Evolutionary conservation across 2,888 invertebrate genomes (phyloP).

Genomic region (Mimachlamys varia): DNA sequence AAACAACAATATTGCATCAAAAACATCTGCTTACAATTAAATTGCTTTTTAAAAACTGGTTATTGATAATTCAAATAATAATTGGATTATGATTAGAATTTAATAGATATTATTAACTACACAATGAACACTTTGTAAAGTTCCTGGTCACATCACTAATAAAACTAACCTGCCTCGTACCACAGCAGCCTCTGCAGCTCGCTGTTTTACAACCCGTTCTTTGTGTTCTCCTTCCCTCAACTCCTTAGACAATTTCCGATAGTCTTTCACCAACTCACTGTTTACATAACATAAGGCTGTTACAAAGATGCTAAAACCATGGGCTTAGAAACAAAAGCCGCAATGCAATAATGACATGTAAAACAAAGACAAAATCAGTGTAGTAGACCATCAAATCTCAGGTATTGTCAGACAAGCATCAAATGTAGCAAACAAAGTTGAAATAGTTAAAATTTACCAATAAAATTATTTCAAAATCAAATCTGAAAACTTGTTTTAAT

Average conservation of each 20-base stretch:
- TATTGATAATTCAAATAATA: too few species aligned
- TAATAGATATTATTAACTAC: too few species aligned
- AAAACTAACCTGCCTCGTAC: slow-evolving; percentile 68
- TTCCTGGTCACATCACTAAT: background rate
- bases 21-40: background rate
- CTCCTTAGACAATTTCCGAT: slow-evolving; percentile 68
- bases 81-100: too few species aligned
- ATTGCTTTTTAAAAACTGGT: too few species aligned
- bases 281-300: background rate
- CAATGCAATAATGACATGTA: too few species aligned
- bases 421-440: background rate
- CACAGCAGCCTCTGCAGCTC: slow-evolving; percentile 61
- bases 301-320: background rate
- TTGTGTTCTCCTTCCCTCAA: slow-evolving; percentile 71
- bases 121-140: too few species aligned
- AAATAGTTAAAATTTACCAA: too few species aligned
- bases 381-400: too few species aligned
- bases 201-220: slow-evolving; percentile 65
- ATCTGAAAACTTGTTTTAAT: too few species aligned
- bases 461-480: too few species aligned
- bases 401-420: slow-evolving; percentile 44
- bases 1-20: background rate
- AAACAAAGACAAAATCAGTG: too few species aligned
- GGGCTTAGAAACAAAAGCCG: too few species aligned
- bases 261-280: slow-evolving; percentile 74